A percentile compares a stretch with the other conserved stretches of the same genome.
Conservation (phyloP, 2,113 vertebrate species). For the Zootoca vivipara region DNA sequence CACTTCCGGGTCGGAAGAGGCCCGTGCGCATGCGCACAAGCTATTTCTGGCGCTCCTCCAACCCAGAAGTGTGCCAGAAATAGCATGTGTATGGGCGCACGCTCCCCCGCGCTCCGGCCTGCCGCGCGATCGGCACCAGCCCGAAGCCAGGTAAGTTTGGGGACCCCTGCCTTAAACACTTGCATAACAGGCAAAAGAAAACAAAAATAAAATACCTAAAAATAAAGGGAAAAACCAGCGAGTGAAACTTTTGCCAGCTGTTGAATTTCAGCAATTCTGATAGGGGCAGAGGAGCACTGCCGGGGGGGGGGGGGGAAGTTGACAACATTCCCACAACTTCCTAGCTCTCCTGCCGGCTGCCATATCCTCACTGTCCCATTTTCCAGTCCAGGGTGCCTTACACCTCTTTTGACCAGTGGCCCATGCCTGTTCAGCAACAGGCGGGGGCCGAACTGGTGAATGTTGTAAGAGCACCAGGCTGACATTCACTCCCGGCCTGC, state of each 20-base stretch:
- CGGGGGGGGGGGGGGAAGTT: not conserved
- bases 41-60: too few species aligned
- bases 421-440: not conserved
- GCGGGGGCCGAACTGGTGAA: not conserved
- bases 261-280: not conserved
- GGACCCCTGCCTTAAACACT: constrained; percentile 1
- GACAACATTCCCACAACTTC: not conserved
- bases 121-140: too few species aligned
- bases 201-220: not conserved
- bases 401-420: not conserved
- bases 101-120: too few species aligned
- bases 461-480: not conserved
- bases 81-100: too few species aligned
- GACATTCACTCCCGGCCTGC: not conserved
- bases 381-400: not conserved
- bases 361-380: too few species aligned
- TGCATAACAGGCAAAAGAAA: not conserved
- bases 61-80: too few species aligned
- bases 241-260: not conserved
- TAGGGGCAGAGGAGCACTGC: not conserved
- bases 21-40: too few species aligned
- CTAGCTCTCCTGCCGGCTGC: not conserved
- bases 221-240: not conserved
- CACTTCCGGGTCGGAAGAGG: too few species aligned
- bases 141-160: too few species aligned